Percentiles rank a stretch among this genome's conserved stretches.
phyloP scores from a whole-genome alignment of 2,113 vertebrate genomes.

The Paracanthobrama guichenoti region DNA sequence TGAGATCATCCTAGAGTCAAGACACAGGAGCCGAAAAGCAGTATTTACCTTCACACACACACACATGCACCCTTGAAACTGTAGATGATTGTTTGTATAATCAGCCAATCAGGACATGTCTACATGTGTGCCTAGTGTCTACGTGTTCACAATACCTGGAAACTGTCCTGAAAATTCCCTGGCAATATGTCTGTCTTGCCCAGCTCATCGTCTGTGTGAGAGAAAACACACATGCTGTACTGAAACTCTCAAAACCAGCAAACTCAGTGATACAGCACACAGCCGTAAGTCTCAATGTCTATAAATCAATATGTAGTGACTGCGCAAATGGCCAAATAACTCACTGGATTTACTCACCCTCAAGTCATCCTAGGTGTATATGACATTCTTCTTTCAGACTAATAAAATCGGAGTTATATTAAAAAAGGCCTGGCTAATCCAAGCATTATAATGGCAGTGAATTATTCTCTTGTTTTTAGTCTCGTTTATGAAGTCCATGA shows the following conservation, averaged over 20 bases:
- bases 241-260: conserved; percentile 20
- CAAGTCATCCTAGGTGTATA: too few species aligned
- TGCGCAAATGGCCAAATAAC: neutral
- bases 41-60: neutral
- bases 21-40: neutral
- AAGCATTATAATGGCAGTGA: too few species aligned
- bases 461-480: too few species aligned
- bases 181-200: conserved; percentile 85
- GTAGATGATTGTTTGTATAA: conserved; percentile 9
- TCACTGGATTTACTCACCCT: too few species aligned
- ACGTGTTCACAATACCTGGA: conserved; percentile 58
- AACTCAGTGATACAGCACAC: neutral
- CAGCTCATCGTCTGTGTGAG: conserved; percentile 86
- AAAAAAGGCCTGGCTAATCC: too few species aligned
- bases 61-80: conserved; percentile 26
- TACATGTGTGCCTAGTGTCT: neutral
- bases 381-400: too few species aligned
- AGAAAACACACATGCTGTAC: conserved; percentile 56
- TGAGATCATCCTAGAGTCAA: conserved; percentile 30
- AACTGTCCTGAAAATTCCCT: conserved; percentile 86
- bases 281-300: neutral
- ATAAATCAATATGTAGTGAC: neutral
- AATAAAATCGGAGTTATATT: too few species aligned
- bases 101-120: neutral
- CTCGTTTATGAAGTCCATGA: too few species aligned